Evolutionary conservation across 2,113 vertebrate species (phyloP).

Genomic region (Potamarius usumacintae): DNA sequence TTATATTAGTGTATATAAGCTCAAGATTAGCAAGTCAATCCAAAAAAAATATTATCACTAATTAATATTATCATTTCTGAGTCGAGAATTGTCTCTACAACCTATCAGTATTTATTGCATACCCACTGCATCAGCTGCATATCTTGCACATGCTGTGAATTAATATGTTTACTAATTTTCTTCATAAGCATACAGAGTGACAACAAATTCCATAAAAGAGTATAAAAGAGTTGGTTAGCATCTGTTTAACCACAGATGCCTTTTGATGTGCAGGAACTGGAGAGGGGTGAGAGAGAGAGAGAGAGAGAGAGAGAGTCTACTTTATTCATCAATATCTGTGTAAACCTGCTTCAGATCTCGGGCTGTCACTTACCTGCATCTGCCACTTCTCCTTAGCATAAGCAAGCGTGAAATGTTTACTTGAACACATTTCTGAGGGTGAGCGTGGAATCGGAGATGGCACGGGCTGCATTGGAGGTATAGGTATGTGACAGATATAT

Average conservation of each 20-base stretch:
- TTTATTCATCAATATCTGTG: conserved; percentile 59
- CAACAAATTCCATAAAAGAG: conserved; percentile 19
- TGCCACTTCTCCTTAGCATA: conserved; percentile 74
- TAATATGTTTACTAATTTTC: conserved; percentile 36
- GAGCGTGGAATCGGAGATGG: conserved; percentile 71
- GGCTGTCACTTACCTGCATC: conserved; percentile 72
- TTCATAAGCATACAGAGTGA: conserved; percentile 30
- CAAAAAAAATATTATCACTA: neutral
- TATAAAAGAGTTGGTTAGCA: conserved; percentile 37
- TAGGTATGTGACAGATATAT: conserved; percentile 71
- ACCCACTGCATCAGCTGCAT: conserved; percentile 1
- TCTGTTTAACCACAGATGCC: conserved; percentile 40
- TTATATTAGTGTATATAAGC: neutral
- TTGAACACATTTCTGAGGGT: conserved; percentile 69
- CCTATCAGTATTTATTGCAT: neutral
- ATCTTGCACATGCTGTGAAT: conserved; percentile 17
- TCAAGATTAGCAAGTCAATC: neutral
- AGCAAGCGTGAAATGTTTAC: conserved; percentile 77
- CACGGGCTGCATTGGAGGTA: conserved; percentile 66
- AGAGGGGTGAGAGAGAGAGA: conserved; percentile 39
- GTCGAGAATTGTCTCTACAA: neutral
- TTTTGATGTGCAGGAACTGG: conserved; percentile 36
- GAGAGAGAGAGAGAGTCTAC: conserved; percentile 34
- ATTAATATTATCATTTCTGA: neutral
- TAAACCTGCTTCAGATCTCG: conserved; percentile 67